phyloP scores from a whole-genome alignment of 1,140 invertebrate genomes.

The Drosophila ambigua region DNA sequence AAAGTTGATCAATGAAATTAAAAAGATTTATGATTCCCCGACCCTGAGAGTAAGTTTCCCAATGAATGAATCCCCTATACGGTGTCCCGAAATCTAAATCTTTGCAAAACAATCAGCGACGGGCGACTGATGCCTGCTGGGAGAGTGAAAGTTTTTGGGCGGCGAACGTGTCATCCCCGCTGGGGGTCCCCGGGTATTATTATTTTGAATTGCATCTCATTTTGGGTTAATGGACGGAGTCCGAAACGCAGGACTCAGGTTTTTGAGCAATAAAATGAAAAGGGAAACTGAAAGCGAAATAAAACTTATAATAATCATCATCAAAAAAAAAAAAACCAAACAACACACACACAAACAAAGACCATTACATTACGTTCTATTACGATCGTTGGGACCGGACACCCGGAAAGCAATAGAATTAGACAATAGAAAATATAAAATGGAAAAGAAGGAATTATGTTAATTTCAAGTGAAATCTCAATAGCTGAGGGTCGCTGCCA shows the following conservation, averaged over 20 bases:
- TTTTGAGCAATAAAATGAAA: constrained; percentile 64
- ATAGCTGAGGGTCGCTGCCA: constrained; percentile 17
- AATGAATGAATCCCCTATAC: constrained; percentile 56
- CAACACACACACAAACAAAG: constrained; percentile 37
- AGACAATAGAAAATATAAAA: constrained; percentile 3
- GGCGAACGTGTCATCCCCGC: constrained; percentile 46
- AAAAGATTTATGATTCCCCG: constrained; percentile 80
- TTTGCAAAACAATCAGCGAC: constrained; percentile 58
- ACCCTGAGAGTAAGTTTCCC: constrained; percentile 46
- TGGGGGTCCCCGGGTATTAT: constrained; percentile 42
- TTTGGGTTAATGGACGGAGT: constrained; percentile 61
- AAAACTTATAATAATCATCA: constrained; percentile 74
- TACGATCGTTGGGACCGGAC: constrained; percentile 61
- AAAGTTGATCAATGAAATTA: constrained; percentile 80
- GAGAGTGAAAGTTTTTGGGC: constrained; percentile 47
- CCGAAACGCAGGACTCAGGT: constrained; percentile 33
- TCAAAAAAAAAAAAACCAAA: neutral
- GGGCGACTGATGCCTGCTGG: constrained; percentile 28
- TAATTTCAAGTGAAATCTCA: constrained; percentile 74
- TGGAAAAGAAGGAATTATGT: constrained; percentile 73
- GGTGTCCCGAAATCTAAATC: constrained; percentile 42
- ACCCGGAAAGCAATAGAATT: constrained; percentile 14
- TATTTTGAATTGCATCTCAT: constrained; percentile 77
- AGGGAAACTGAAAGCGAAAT: constrained; percentile 48
- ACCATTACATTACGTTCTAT: constrained; percentile 68